These are phyloP conservation scores for Agrypnus murinus DNA, from an alignment of 2,888 invertebrate species.

Conservation along the genomic window DNA sequence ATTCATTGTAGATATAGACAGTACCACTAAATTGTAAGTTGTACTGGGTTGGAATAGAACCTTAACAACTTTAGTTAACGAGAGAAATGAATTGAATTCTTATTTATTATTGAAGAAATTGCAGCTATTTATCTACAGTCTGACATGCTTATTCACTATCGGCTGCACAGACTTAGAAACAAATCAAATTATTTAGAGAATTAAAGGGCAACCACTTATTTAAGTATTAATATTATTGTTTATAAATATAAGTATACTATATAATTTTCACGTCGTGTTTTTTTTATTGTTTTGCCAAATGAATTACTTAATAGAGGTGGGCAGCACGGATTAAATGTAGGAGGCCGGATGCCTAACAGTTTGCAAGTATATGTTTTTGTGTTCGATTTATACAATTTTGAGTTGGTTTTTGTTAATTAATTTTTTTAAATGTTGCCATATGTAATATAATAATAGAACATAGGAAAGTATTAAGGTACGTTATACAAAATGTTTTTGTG, in stretches of 20 bases:
- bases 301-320: slow-evolving; percentile 31
- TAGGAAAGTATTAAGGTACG: slow-evolving; percentile 31
- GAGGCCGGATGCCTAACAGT: slow-evolving; percentile 12
- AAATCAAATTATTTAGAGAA: slow-evolving; percentile 34
- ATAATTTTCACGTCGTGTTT: slow-evolving; percentile 29
- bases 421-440: slow-evolving; percentile 33
- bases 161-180: slow-evolving; percentile 42
- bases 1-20: slow-evolving; percentile 59
- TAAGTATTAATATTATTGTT: slow-evolving; percentile 44
- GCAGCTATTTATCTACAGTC: slow-evolving; percentile 43
- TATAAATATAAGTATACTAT: slow-evolving; percentile 29
- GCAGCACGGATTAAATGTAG: slow-evolving; percentile 25
- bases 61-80: slow-evolving; percentile 30
- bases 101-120: slow-evolving; percentile 42
- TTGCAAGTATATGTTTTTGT: slow-evolving; percentile 32
- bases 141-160: slow-evolving; percentile 41
- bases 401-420: slow-evolving; percentile 28
- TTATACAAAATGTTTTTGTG: slow-evolving; percentile 32
- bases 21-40: slow-evolving; percentile 53
- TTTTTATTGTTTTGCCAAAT: slow-evolving; percentile 36
- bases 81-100: slow-evolving; percentile 22
- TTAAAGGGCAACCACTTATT: slow-evolving; percentile 41
- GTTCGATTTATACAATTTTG: slow-evolving; percentile 28
- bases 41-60: slow-evolving; percentile 42
- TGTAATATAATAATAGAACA: slow-evolving; percentile 33